phyloP scores from a whole-genome alignment of 2,888 invertebrate species.

The Galerucella calmariensis region DNA sequence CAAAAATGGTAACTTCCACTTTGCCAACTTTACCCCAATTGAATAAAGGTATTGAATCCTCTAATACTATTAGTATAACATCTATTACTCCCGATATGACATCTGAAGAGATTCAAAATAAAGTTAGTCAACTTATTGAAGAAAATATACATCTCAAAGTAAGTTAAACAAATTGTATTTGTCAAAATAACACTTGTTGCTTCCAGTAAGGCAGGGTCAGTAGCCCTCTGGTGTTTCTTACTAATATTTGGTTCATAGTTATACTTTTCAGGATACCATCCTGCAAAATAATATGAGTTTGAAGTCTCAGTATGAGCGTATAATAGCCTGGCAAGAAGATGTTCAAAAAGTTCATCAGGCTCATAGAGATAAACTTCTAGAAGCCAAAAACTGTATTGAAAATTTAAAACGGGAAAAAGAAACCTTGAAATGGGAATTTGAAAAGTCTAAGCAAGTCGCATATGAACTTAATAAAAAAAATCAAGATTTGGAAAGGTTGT shows the following conservation, averaged over 20 bases:
- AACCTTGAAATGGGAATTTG: conserved; percentile 18
- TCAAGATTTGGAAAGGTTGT: conserved; percentile 3
- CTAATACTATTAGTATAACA: conserved; percentile 39
- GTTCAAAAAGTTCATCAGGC: conserved; percentile 71
- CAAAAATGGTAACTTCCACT: conserved; percentile 23
- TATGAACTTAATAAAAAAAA: conserved; percentile 1
- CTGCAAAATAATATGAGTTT: conserved; percentile 75
- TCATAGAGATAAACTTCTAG: conserved; percentile 75
- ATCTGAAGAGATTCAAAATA: conserved; percentile 57
- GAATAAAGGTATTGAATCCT: conserved; percentile 36
- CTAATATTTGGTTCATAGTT: not conserved
- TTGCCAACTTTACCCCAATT: conserved; percentile 36
- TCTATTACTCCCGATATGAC: conserved; percentile 49
- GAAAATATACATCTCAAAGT: conserved; percentile 55
- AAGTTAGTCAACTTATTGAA: conserved; percentile 55
- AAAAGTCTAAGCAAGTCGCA: not conserved
- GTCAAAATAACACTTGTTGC: too few species aligned
- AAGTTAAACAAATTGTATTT: not conserved
- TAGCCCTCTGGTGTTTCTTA: not conserved
- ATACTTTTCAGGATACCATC: conserved; percentile 69
- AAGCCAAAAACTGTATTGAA: conserved; percentile 72
- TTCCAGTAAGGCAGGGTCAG: not conserved
- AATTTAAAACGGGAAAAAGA: conserved; percentile 61
- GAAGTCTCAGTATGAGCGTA: conserved; percentile 73
- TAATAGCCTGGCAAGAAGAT: conserved; percentile 74